Base-by-base conservation (phyloP, 2,113 vertebrate species). In the Hemiscyllium ocellatum region DNA sequence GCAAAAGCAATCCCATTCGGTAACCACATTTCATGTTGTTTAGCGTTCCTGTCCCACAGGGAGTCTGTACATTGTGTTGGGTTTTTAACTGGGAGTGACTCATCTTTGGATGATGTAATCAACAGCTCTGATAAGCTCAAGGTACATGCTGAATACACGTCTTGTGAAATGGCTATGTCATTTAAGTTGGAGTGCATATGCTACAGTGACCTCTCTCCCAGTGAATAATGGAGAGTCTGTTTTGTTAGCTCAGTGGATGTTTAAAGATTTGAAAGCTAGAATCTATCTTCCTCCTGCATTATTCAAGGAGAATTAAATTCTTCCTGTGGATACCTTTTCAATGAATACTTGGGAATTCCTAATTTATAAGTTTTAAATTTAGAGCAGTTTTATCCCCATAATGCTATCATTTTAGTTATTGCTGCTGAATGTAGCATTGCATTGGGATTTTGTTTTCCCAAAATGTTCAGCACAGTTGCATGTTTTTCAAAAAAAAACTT, bases 21-120 rank as follows among this genome's bases (percentile, higher is more conserved):
- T 95, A 95, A 69, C 2, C 26, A 96, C n/a, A 3, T 96, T 97
- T 97, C 90, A 26, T 24, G 66, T 95, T 96, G 96, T 91, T 96
- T 96, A 96, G 95, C 96, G 42, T n/a, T 22, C 91, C 95, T 95
- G 56, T 61, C 78, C 96, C 42, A n/a, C 72, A 66, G 96, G 97
- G 80, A 89, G 26, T 56, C 95, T 10, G 96, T 96, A 80, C 1
- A 0, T 56, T 95, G 95, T 95, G 47, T 85, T 37, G 69, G 10
- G 47, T 29, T 96, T 96, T 96, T 96, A 97, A 95, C 96, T 96
- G 95, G 95, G 96, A 97, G 96, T 96, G 97, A 97, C 96, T 98
- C 97, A 96, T 97, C 97, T 76, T 47, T 69, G 96, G 96, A 72
- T 97, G 97, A 97, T 97, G 97, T 97, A 96, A 97, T 97, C 97